Conservation (phyloP, 2,888 invertebrate genomes). For the Aporophyla nigra region DNA sequence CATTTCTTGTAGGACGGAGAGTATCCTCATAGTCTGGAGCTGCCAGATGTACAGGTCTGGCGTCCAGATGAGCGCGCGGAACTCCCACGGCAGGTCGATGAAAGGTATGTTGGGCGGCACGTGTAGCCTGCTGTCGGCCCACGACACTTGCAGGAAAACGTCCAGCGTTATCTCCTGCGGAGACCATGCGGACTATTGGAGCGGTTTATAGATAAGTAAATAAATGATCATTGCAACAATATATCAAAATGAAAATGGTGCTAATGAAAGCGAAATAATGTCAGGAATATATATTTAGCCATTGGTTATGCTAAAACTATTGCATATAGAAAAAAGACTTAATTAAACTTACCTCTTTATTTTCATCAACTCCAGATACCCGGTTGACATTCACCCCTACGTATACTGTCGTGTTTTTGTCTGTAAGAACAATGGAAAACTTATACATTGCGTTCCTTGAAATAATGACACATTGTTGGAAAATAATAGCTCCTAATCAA, state of each 20-base stretch:
- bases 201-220: conserved; percentile 45
- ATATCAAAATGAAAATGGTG: conserved; percentile 29
- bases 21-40: conserved; percentile 91
- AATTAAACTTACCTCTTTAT: conserved; percentile 89
- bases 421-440: conserved; percentile 80
- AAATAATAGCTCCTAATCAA: conserved; percentile 71
- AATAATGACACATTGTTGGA: conserved; percentile 65
- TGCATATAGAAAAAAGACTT: background rate
- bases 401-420: conserved; percentile 91
- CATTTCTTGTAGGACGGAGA: conserved; percentile 92
- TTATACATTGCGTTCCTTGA: conserved; percentile 57
- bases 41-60: conserved; percentile 92
- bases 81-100: conserved; percentile 92
- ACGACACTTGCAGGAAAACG: conserved; percentile 92
- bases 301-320: conserved; percentile 32
- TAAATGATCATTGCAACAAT: conserved; percentile 15
- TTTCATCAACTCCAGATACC: conserved; percentile 92
- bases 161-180: conserved; percentile 92
- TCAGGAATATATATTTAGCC: conserved; percentile 15
- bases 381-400: conserved; percentile 92
- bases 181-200: conserved; percentile 54
- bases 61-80: conserved; percentile 91
- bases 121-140: conserved; percentile 90
- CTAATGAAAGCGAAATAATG: conserved; percentile 36
- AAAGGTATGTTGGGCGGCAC: conserved; percentile 85